A percentile compares a stretch with the other conserved stretches of the same genome.
These are phyloP conservation scores for Drosophila prolongata DNA, from an alignment of 2,888 invertebrate genomes.

Conservation along the genomic window DNA sequence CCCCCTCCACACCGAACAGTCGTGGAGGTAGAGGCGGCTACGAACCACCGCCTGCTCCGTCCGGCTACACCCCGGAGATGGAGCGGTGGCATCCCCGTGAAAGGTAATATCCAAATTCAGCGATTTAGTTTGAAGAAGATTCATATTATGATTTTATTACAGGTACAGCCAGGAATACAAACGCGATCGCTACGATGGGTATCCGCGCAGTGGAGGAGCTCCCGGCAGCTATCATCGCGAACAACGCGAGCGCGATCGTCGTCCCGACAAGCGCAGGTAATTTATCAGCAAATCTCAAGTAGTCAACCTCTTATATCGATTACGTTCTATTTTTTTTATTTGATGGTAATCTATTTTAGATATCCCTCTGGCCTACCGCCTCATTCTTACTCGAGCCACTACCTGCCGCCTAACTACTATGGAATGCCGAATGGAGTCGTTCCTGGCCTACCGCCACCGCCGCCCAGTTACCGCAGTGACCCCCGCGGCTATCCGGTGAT, in stretches of 20 bases:
- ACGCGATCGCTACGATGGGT: slow-evolving; percentile 79
- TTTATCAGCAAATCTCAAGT: neutral
- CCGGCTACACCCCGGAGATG: slow-evolving; percentile 81
- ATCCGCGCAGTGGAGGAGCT: slow-evolving; percentile 82
- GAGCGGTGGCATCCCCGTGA: slow-evolving; percentile 83
- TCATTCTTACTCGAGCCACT: slow-evolving; percentile 80
- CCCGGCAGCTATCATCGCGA: slow-evolving; percentile 86
- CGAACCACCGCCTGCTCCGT: slow-evolving; percentile 61
- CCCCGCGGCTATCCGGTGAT: slow-evolving; percentile 83
- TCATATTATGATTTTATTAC: neutral
- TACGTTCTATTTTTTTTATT: neutral
- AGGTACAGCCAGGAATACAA: slow-evolving; percentile 81
- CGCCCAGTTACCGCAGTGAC: slow-evolving; percentile 85
- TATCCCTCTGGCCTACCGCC: slow-evolving; percentile 78
- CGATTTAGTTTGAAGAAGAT: neutral
- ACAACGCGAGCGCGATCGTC: slow-evolving; percentile 87
- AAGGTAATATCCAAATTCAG: slow-evolving; percentile 65
- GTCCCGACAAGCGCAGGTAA: slow-evolving; percentile 88
- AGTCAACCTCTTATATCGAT: neutral
- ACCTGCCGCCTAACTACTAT: slow-evolving; percentile 84
- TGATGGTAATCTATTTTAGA: slow-evolving; percentile 53
- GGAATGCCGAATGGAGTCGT: slow-evolving; percentile 83
- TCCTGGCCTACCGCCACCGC: slow-evolving; percentile 69
- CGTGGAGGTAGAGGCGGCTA: slow-evolving; percentile 59
- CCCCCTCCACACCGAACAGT: slow-evolving; percentile 76